Evolutionary conservation across 2,888 invertebrate genomes (phyloP), one percentile per base, ranked within the genome.

Genomic region (Teinopalpus imperialis): DNA sequence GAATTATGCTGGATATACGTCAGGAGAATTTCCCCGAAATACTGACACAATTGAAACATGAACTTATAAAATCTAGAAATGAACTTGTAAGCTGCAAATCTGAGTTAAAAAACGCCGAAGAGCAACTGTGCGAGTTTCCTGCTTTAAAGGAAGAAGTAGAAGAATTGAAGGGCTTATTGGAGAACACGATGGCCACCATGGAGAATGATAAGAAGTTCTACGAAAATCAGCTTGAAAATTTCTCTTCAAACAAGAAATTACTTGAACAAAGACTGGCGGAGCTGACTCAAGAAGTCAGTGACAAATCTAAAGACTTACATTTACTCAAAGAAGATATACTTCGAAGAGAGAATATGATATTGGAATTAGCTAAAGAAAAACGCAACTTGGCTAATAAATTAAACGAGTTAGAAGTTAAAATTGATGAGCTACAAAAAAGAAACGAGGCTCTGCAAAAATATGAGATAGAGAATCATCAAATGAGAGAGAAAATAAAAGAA

Each of bases 191-290:
- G 67, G 82, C 82, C 1, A 85, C 90, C 0, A 81, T 91, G 74
- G 81, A 86, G 9, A 82, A 81, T 1, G 91, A 91, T 51, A 91
- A 90, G 51, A 80, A 86, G 46, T 91, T 90, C 54, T 91, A 91
- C 43, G 90, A 90, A 47, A 87, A 85, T 41, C 90, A 91, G 50
- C 62, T 90, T 12, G 91, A 91, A 26, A 78, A 86, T 43, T 83
- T 88, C 49, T 77, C 89, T 1, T 85, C 83, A 0, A 90, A 90
- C 29, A 91, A 91, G 42, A 80, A 71, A 16, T 69, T 90, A 40
- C 74, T 91, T 3, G 90, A 90, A 58, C 81, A 91, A 27, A 90
- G 92, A 61, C 64, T 93, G 8, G 78, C 87, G 0, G 91, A 92
- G 57, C 74, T 91, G 20, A 90, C 91, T 20, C 85, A 90, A 53